Conservation (phyloP, 2,797 vertebrate species). For the Pangasius larnaudii region DNA sequence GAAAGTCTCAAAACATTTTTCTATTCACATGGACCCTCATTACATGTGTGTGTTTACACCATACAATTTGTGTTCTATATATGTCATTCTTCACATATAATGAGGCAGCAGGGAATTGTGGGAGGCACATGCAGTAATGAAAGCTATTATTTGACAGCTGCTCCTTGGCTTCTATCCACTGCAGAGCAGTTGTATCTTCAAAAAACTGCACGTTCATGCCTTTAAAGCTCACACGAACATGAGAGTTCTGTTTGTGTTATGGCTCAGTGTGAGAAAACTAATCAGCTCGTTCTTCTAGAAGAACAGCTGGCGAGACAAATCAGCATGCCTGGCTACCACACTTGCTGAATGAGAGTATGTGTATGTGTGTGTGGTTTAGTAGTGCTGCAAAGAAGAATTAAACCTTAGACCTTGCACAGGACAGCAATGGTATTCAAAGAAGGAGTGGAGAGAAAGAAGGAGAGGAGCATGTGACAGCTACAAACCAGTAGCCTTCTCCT, state of each 20-base stretch:
- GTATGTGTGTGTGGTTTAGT: background rate
- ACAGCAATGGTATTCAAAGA: constrained; percentile 55
- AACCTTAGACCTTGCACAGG: constrained; percentile 20
- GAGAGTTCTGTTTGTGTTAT: constrained; percentile 27
- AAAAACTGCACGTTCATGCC: background rate
- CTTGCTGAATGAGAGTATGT: constrained; percentile 1
- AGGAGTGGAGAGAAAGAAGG: constrained; percentile 46
- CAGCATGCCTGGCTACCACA: constrained; percentile 25
- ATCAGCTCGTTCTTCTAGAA: constrained; percentile 46
- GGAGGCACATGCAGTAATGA: constrained; percentile 21
- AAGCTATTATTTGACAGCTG: constrained; percentile 36
- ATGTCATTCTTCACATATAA: constrained; percentile 32
- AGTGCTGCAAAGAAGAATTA: constrained; percentile 4
- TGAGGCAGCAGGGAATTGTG: constrained; percentile 17
- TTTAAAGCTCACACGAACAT: constrained; percentile 5
- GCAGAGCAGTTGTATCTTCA: background rate
- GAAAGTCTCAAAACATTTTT: constrained; percentile 13
- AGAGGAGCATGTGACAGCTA: constrained; percentile 83
- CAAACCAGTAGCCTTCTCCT: constrained; percentile 86
- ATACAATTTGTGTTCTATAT: constrained; percentile 29
- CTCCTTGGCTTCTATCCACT: background rate
- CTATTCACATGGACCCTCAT: background rate
- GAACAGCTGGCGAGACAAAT: constrained; percentile 51
- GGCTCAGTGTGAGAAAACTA: constrained; percentile 42
- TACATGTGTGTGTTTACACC: background rate